Conservation (phyloP, 2,888 invertebrate species). For the Pristionchus entomophagus region DNA sequence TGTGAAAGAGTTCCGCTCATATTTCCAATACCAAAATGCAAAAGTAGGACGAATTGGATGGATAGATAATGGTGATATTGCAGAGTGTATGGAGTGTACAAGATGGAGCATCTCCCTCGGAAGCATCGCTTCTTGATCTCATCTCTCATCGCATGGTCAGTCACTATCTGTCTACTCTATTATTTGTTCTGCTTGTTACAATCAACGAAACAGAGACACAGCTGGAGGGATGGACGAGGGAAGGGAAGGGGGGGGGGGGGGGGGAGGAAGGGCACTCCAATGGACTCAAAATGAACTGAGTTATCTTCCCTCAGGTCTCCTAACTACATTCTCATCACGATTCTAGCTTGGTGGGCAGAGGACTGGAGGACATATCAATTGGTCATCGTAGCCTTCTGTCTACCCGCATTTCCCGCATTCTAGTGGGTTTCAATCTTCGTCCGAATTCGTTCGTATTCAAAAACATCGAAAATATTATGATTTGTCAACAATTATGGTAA, state of each 20-base stretch:
- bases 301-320: slow-evolving; percentile 62
- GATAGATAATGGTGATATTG: slow-evolving; percentile 35
- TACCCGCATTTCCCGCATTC: slow-evolving; percentile 66
- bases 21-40: not conserved
- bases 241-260: not conserved
- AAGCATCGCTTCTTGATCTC: slow-evolving; percentile 71
- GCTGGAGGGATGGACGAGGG: not conserved
- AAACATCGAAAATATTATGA: too few relatives aligned
- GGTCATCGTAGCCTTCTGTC: slow-evolving; percentile 60
- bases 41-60: not conserved
- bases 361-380: slow-evolving; percentile 70
- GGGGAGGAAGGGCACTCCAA: not conserved
- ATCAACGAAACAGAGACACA: not conserved
- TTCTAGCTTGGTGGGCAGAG: slow-evolving; percentile 59
- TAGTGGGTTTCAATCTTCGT: slow-evolving; percentile 50
- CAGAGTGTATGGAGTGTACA: slow-evolving; percentile 65
- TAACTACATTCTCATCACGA: slow-evolving; percentile 68
- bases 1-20: not conserved
- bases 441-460: too few relatives aligned
- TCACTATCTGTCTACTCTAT: not conserved
- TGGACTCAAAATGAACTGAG: not conserved
- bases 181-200: not conserved
- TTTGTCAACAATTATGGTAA: too few relatives aligned
- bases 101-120: slow-evolving; percentile 71
- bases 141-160: slow-evolving; percentile 62